These are phyloP conservation scores for Oryzias woworae DNA, from an alignment of 2,113 vertebrate genomes.

Conservation along the genomic window DNA sequence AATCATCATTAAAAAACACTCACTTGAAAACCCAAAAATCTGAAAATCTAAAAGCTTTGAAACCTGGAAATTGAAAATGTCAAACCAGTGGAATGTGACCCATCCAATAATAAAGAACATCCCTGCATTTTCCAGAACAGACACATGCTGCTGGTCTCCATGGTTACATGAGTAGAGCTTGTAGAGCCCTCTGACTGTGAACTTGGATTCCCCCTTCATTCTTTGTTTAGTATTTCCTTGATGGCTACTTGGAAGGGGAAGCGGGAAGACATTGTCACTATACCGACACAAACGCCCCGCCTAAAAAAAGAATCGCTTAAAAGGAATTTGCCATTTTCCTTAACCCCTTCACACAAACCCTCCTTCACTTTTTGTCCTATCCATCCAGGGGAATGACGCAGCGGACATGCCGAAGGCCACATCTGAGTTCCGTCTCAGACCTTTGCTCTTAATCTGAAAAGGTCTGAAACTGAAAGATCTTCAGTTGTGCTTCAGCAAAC, in stretches of 20 bases:
- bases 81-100: no score
- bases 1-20: no score
- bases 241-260: constrained; percentile 36
- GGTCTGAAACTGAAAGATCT: no score
- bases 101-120: no score
- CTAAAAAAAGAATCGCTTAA: constrained; percentile 71
- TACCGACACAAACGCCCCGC: constrained; percentile 49
- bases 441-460: no score
- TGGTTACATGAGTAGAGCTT: no score
- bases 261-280: constrained; percentile 62
- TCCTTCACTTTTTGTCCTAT: constrained; percentile 7
- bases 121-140: neutral
- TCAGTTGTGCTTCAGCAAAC: no score
- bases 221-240: constrained; percentile 21
- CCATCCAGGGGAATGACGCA: constrained; percentile 27
- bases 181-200: neutral
- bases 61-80: no score
- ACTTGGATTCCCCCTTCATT: constrained; percentile 33
- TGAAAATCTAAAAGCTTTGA: no score
- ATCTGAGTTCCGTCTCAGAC: neutral
- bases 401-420: constrained; percentile 61
- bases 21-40: no score
- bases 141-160: neutral
- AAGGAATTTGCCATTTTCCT: constrained; percentile 56
- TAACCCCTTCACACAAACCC: neutral